Evolutionary conservation across 2,113 vertebrate genomes (phyloP).

Genomic region (Rhinichthys klamathensis): DNA sequence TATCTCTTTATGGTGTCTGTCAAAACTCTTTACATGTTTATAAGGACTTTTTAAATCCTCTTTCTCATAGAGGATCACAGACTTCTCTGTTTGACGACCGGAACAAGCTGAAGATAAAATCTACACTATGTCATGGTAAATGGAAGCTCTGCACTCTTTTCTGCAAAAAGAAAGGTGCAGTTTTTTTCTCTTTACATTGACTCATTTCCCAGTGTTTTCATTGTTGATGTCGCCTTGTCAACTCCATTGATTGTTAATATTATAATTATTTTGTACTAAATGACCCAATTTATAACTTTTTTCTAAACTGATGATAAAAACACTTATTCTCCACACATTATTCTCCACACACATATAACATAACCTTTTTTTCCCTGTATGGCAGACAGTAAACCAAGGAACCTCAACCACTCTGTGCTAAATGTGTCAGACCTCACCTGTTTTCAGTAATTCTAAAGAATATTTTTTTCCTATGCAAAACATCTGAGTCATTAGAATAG

Average conservation of each 20-base stretch:
- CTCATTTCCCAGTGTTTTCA: background rate
- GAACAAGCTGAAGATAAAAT: constrained; percentile 25
- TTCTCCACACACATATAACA: background rate
- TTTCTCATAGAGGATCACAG: background rate
- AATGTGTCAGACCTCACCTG: constrained; percentile 23
- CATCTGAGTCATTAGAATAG: background rate
- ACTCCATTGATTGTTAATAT: background rate
- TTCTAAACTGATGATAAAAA: background rate
- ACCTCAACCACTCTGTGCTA: background rate
- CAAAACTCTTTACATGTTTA: background rate
- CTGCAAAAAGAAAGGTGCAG: background rate
- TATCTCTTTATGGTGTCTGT: background rate
- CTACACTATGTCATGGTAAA: background rate
- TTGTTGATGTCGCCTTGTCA: background rate
- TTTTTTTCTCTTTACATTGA: background rate
- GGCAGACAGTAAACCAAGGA: background rate
- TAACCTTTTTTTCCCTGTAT: background rate
- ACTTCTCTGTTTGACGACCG: background rate
- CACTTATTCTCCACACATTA: background rate
- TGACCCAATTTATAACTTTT: background rate
- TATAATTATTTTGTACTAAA: background rate
- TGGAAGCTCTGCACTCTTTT: background rate
- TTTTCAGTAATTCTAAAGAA: background rate
- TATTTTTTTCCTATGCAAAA: background rate
- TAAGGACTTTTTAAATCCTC: background rate